Percentiles rank a stretch among this genome's conserved stretches.
These are phyloP conservation scores for Phrynocephalus versicolor DNA, from an alignment of 2,113 vertebrate genomes.

Conservation along the genomic window DNA sequence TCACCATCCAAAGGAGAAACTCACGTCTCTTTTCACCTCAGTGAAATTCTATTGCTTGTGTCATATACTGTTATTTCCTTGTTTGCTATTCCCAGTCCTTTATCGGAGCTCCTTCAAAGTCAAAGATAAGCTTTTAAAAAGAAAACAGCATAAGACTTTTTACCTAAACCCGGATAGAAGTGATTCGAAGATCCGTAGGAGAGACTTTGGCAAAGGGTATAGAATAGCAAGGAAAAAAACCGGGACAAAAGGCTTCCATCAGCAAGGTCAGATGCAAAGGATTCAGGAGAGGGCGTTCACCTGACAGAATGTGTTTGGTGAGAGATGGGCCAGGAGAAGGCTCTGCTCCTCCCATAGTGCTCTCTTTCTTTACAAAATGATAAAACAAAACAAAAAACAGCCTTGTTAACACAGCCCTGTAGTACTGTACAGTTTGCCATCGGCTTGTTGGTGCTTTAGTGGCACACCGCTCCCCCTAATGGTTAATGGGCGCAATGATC, in stretches of 20 bases:
- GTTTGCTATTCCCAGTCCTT: slow-evolving; percentile 43
- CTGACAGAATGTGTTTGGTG: not conserved
- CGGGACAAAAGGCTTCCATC: slow-evolving; percentile 23
- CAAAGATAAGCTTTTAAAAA: not conserved
- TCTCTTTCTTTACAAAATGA: not conserved
- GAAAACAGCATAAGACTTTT: slow-evolving; percentile 32
- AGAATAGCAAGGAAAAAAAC: slow-evolving; percentile 22
- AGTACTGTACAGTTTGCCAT: no score
- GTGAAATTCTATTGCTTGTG: slow-evolving; percentile 23
- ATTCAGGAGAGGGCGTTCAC: not conserved
- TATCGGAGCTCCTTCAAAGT: not conserved
- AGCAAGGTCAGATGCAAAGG: slow-evolving; percentile 42
- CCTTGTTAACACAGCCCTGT: no score
- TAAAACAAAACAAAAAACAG: not conserved
- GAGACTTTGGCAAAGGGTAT: slow-evolving; percentile 19
- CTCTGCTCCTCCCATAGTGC: not conserved
- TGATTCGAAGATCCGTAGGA: slow-evolving; percentile 22
- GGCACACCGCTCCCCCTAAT: not conserved
- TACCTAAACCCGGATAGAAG: slow-evolving; percentile 41
- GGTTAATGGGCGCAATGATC: not conserved
- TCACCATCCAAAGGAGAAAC: not conserved
- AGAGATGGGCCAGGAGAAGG: not conserved
- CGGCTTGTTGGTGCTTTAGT: not conserved
- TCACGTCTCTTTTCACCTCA: not conserved
- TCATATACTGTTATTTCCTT: slow-evolving; percentile 11